These are phyloP conservation scores for Poecile atricapillus DNA, from an alignment of 2,113 vertebrate species.

Conservation along the genomic window DNA sequence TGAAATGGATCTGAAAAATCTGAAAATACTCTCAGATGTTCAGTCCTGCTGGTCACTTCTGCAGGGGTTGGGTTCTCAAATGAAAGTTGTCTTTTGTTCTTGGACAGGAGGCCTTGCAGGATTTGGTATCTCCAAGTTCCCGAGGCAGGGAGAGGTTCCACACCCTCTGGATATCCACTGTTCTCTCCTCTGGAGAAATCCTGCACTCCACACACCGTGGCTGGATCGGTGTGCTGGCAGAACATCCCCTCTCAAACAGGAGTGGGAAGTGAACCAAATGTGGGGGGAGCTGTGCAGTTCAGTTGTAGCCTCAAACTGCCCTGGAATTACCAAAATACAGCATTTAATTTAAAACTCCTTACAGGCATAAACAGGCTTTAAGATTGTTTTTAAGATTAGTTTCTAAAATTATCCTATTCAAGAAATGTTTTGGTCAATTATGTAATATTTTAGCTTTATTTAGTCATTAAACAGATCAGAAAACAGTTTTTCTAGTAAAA, in stretches of 20 bases:
- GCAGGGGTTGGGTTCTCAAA: background rate
- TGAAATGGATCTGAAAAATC: background rate
- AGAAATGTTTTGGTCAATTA: background rate
- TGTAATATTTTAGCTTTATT: background rate
- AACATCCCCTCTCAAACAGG: background rate
- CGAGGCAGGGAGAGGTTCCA: background rate
- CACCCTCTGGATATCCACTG: accelerated
- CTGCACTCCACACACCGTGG: accelerated
- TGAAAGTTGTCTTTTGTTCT: background rate
- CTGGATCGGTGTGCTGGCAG: background rate
- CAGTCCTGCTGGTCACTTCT: accelerated
- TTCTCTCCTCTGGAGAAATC: accelerated
- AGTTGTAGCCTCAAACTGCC: background rate
- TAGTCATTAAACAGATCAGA: background rate
- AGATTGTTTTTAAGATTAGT: background rate
- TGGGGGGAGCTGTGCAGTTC: background rate
- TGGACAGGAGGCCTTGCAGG: background rate
- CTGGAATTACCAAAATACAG: background rate
- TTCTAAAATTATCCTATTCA: background rate
- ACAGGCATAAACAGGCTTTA: background rate
- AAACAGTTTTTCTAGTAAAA: background rate
- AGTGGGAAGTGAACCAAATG: background rate
- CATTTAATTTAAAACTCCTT: background rate
- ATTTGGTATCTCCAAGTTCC: background rate
- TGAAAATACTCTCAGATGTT: background rate